Conservation (phyloP, 2,888 invertebrate genomes). For the Criorhina ranunculi region DNA sequence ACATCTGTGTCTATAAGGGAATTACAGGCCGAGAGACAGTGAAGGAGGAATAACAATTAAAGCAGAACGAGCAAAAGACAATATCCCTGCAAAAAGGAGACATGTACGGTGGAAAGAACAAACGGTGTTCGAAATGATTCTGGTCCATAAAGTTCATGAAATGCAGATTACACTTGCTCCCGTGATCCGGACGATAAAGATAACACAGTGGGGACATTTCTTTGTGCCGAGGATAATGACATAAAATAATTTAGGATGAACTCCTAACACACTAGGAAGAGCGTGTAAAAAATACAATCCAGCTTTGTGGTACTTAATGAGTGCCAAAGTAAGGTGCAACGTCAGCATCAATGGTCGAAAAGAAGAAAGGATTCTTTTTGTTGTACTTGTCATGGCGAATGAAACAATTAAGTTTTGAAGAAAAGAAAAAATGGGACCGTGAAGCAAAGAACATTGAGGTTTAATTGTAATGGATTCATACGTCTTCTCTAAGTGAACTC, state of each 20-base stretch:
- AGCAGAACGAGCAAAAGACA: slow-evolving; percentile 36
- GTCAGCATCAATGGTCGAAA: neutral
- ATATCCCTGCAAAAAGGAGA: slow-evolving; percentile 4
- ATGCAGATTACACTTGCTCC: slow-evolving; percentile 61
- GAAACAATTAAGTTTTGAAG: slow-evolving; percentile 32
- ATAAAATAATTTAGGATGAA: slow-evolving; percentile 50
- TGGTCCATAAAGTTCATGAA: slow-evolving; percentile 59
- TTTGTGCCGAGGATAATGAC: slow-evolving; percentile 42
- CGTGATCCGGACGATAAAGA: slow-evolving; percentile 35
- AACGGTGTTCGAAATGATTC: slow-evolving; percentile 53
- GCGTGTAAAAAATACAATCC: neutral
- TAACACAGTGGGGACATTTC: slow-evolving; percentile 15
- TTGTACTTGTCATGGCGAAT: slow-evolving; percentile 35
- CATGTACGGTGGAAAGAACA: slow-evolving; percentile 3
- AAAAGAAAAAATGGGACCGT: neutral
- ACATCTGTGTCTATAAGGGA: slow-evolving; percentile 36
- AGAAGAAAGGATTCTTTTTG: slow-evolving; percentile 35
- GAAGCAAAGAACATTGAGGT: slow-evolving; percentile 10
- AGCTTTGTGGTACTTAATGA: slow-evolving; percentile 23
- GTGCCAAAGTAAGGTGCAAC: slow-evolving; percentile 36
- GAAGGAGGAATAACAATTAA: slow-evolving; percentile 50
- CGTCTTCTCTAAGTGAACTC: neutral
- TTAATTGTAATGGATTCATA: slow-evolving; percentile 41
- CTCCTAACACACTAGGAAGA: neutral
- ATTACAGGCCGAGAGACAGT: slow-evolving; percentile 22